Conservation (phyloP, 2,888 invertebrate genomes). For the Matsumyia berberina region DNA sequence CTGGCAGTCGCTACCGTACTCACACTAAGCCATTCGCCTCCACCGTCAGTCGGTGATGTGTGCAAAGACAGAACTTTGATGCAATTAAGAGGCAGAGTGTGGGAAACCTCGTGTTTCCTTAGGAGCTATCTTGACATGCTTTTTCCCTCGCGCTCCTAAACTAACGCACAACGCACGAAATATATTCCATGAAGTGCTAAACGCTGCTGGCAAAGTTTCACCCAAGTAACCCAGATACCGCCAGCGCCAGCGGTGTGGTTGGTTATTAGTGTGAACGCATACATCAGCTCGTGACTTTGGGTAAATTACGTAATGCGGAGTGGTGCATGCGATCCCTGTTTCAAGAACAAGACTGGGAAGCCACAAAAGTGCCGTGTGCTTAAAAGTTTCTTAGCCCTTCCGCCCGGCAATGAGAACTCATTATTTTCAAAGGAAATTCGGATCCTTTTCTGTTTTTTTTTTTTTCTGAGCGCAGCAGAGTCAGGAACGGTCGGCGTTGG, state of each 20-base stretch:
- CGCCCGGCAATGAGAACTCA: conserved; percentile 41
- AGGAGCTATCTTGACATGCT: conserved; percentile 14
- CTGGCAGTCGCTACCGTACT: not conserved
- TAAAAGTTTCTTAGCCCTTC: conserved; percentile 37
- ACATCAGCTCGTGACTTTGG: conserved; percentile 72
- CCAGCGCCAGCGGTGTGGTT: not conserved
- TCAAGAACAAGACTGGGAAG: conserved; percentile 5
- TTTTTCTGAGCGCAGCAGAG: too few relatives aligned
- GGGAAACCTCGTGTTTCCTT: conserved; percentile 5
- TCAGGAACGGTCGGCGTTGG: not conserved
- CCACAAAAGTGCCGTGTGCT: conserved; percentile 42
- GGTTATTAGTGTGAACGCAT: conserved; percentile 59
- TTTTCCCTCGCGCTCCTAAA: not conserved
- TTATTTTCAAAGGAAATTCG: conserved; percentile 61
- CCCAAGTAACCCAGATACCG: conserved; percentile 44
- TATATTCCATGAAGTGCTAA: conserved; percentile 20
- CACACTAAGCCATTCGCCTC: too few relatives aligned
- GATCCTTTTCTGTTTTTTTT: conserved; percentile 21
- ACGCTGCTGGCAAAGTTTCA: conserved; percentile 18
- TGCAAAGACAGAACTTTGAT: conserved; percentile 2
- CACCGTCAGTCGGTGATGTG: not conserved
- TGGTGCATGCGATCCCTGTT: conserved; percentile 31
- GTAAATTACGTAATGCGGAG: conserved; percentile 55
- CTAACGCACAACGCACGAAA: conserved; percentile 22
- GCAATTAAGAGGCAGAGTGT: conserved; percentile 19